These are phyloP conservation scores for Arrhamphus sclerolepis DNA, from an alignment of 2,797 vertebrate genomes.

Conservation along the genomic window DNA sequence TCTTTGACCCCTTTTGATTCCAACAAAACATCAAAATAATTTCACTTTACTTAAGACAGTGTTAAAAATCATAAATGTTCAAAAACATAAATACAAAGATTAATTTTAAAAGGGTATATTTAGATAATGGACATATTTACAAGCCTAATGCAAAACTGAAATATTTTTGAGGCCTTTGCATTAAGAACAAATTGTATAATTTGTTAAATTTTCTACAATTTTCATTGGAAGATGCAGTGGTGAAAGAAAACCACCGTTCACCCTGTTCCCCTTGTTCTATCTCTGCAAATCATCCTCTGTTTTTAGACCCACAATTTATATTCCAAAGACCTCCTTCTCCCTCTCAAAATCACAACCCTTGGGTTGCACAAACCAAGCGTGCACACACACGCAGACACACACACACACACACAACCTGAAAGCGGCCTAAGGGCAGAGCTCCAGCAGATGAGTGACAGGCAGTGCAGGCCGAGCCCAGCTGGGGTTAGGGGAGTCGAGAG, in stretches of 20 bases:
- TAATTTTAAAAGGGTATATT: neutral
- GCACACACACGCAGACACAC: constrained; percentile 38
- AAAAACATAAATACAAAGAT: neutral
- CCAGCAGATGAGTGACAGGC: constrained; percentile 84
- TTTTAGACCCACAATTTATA: constrained; percentile 60
- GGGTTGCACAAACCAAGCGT: constrained; percentile 8
- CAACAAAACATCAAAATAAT: neutral
- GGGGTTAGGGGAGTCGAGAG: constrained; percentile 75
- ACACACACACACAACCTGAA: constrained; percentile 30
- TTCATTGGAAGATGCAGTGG: neutral
- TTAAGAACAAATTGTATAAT: neutral
- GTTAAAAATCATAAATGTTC: neutral
- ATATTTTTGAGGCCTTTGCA: constrained; percentile 3
- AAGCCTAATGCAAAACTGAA: neutral
- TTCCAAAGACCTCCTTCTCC: constrained; percentile 49
- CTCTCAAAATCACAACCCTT: constrained; percentile 22
- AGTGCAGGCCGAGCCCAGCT: constrained; percentile 78
- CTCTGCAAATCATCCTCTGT: constrained; percentile 37
- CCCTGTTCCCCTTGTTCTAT: constrained; percentile 48
- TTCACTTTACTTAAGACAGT: neutral
- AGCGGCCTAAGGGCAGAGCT: constrained; percentile 73
- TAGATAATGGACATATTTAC: neutral
- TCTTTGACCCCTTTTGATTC: too few relatives aligned
- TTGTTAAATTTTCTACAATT: neutral
- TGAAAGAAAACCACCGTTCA: constrained; percentile 30